Base-by-base conservation (phyloP, 2,113 vertebrate genomes). In the Muntiacus muntjak region DNA sequence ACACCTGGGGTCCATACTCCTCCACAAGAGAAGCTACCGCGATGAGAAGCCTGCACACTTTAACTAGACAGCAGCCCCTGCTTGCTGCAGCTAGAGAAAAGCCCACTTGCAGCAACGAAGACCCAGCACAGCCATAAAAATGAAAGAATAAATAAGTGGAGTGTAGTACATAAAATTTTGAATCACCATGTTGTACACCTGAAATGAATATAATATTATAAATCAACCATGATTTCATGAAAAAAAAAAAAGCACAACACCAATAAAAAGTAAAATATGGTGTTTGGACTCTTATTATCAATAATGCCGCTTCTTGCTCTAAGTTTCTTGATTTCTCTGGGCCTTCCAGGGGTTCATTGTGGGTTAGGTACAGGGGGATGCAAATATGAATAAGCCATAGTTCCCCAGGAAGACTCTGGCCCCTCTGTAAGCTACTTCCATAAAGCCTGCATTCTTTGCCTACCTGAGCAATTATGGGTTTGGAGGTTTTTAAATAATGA, bases 401-500 rank as follows among this genome's bases (percentile, higher is more conserved):
- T 79, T 96, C 95, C 67, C 67, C 58, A 28, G 25, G 47, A 86
- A 62, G n/a, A 25, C 67, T 13, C 45, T 7, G 83, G 52, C 84
- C 89, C 82, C 84, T 94, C 57, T 4, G 19, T 10, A 7, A 92
- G 81, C 89, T 12, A 12, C 40, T 95, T 98, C 99, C 98, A 99
- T 99, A 99, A 99, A 98, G 97, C 87, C 97, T 88, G 79, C 98
- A 98, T 99, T 98, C 98, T 99, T 98, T 98, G 98, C 98, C 98
- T 99, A 98, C 98, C 97, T 97, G 97, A 97, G 98, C 98, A 98
- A 98, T 91, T 94, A 98, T 86, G 98, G 98, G 97, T 98, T 98
- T 98, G 98, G 98, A 96, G 98, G 97, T 97, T 98, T 94, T 98
- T 40, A 97, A 96, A 98, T 99, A 99, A 99, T 98, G 98, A 98